Base-by-base conservation (phyloP, 2,888 invertebrate genomes). In the Drosophila mulleri region DNA sequence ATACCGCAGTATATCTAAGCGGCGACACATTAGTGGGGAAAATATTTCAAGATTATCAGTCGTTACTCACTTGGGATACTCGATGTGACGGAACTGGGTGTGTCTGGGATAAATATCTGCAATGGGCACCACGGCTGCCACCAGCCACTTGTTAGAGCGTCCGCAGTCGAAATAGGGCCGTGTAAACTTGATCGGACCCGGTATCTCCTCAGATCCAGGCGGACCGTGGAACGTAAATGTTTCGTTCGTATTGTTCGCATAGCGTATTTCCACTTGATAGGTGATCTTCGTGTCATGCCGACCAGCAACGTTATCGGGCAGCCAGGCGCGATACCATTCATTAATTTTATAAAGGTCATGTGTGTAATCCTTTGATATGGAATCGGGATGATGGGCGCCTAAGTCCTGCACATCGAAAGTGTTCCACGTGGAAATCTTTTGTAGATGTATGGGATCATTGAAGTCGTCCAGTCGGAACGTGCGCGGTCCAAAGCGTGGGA, bases 161-260 rank as follows among this genome's bases (percentile, higher is more conserved):
- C 97, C 98, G 92, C 99, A 99, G 94, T 99, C 99, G 92, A 98
- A 99, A 92, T 99, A 99, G 0, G 99, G 99, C 67, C 96, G 94
- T 0, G 98, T 98, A 96, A 97, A 98, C 92, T 97, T 96, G 0
- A 99, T 97, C 16, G 99, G 99, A 2, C 98, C 98, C 2, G 97
- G 97, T 86, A 94, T 94, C 94, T 98, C 98, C 93, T 98, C 98
- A 78, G 97, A 96, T 45, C 97, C 98, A 53, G 96, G 97, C 11
- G 98, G 98, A 52, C 98, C 98, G 75, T 98, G 98, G 93, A 98
- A 98, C n/a, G 97, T 97, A 91, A 96, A 97, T n/a, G 98, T 98
- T 92, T 98, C 98, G 93, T 98, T 98, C 1, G 98, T 98, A 90
- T 98, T 98, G 92, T 98, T 98, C 0, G 98, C 96, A 93, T 98